Percentiles rank a stretch among this genome's conserved stretches.
Evolutionary conservation across 1,140 invertebrate genomes (phyloP).

Genomic region (Orchestia grillus): DNA sequence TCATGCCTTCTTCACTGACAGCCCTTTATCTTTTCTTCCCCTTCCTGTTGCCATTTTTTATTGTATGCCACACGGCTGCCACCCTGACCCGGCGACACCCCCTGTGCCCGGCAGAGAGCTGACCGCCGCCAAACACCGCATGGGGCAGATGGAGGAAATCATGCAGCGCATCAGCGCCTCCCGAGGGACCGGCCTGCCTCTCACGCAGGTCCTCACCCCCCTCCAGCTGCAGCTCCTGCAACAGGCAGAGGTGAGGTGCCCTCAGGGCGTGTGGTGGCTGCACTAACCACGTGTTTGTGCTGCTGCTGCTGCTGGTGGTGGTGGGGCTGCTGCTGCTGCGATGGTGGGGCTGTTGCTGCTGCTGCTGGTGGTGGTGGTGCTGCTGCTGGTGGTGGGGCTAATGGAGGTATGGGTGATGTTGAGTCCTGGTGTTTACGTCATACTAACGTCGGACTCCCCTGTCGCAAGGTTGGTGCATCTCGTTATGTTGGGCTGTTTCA

Average conservation of each 20-base stretch:
- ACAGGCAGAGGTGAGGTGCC: conserved; percentile 62
- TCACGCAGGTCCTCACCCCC: conserved; percentile 60
- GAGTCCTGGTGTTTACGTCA: too few relatives aligned
- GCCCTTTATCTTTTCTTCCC: background rate
- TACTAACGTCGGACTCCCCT: too few relatives aligned
- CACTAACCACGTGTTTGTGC: too few relatives aligned
- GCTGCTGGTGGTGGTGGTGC: too few relatives aligned
- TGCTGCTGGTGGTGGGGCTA: too few relatives aligned
- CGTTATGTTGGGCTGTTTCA: too few relatives aligned
- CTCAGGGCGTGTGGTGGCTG: background rate
- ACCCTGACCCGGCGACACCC: background rate
- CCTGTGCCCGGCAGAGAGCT: conserved; percentile 56
- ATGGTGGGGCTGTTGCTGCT: too few relatives aligned
- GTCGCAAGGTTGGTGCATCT: too few relatives aligned
- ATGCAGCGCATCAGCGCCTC: conserved; percentile 61
- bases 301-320: too few relatives aligned
- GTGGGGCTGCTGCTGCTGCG: too few relatives aligned
- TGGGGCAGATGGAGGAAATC: conserved; percentile 65
- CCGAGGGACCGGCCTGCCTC: conserved; percentile 57
- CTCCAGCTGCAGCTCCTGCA: conserved; percentile 64
- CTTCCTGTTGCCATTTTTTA: background rate
- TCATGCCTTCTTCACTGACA: too few relatives aligned
- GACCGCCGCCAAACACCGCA: conserved; percentile 59
- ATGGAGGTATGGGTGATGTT: too few relatives aligned
- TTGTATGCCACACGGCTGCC: background rate